Conservation (phyloP, 2,888 invertebrate species). For the Stegana nigrithorax region DNA sequence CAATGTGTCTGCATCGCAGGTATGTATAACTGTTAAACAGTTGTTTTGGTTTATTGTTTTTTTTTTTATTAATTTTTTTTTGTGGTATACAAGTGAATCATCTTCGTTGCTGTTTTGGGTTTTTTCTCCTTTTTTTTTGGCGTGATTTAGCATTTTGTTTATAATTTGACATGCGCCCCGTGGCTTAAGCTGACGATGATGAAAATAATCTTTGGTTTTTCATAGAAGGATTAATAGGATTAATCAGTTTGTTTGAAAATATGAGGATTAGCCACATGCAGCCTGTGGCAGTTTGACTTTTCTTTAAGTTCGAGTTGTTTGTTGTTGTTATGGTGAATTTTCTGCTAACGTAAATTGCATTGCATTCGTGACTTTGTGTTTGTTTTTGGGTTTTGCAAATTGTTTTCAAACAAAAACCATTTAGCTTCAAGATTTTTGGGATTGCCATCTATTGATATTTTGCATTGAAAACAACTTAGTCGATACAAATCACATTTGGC, state of each 20-base stretch:
- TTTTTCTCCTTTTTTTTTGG: conserved; percentile 35
- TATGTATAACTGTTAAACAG: no score
- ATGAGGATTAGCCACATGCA: conserved; percentile 59
- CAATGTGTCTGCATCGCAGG: not conserved
- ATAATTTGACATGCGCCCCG: conserved; percentile 66
- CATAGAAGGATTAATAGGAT: conserved; percentile 57
- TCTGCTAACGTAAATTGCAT: conserved; percentile 5
- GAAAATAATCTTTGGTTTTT: conserved; percentile 56
- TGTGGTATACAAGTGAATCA: conserved; percentile 10
- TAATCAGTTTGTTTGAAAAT: conserved; percentile 64
- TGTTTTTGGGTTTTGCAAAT: no score
- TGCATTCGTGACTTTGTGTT: not conserved
- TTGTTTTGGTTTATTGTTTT: no score
- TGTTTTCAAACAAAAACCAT: conserved; percentile 25
- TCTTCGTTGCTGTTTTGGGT: conserved; percentile 20
- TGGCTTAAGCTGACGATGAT: conserved; percentile 62
- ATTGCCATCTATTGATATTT: not conserved
- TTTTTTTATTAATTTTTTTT: conserved; percentile 12
- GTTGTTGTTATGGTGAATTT: conserved; percentile 17
- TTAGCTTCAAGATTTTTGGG: conserved; percentile 18
- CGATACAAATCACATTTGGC: no score
- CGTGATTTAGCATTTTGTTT: conserved; percentile 59
- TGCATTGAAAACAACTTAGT: not conserved
- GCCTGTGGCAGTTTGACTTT: conserved; percentile 51
- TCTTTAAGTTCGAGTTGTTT: conserved; percentile 28